These are phyloP conservation scores for Polymixis flavicincta DNA, from an alignment of 2,888 invertebrate genomes.

Conservation along the genomic window DNA sequence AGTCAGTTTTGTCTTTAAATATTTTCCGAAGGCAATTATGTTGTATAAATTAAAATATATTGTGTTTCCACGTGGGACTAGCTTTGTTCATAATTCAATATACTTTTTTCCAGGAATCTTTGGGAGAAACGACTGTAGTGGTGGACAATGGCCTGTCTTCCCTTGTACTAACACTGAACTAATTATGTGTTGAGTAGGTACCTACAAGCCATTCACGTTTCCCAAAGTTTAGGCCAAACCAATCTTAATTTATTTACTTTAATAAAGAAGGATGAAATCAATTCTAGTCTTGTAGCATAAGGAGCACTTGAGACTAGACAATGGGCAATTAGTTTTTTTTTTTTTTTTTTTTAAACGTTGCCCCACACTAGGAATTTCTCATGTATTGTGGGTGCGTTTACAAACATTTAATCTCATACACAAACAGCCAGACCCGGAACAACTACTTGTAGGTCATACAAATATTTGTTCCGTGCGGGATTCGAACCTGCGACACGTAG, in stretches of 20 bases:
- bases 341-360: too few species aligned
- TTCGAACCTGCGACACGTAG: too few species aligned
- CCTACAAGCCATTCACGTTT: not conserved
- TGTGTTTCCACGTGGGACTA: conserved; percentile 9
- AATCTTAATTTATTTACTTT: not conserved
- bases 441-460: too few species aligned
- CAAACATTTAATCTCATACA: too few species aligned
- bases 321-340: too few species aligned
- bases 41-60: conserved; percentile 10
- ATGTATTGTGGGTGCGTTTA: too few species aligned
- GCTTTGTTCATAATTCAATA: conserved; percentile 5
- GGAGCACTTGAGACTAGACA: too few species aligned
- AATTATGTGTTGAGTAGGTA: not conserved
- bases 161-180: not conserved
- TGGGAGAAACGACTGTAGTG: not conserved
- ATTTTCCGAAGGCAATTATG: too few species aligned
- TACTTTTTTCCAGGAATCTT: not conserved
- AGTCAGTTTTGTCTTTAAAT: conserved; percentile 5
- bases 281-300: not conserved
- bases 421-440: too few species aligned
- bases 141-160: not conserved
- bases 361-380: too few species aligned
- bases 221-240: not conserved
- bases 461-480: too few species aligned
- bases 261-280: not conserved